phyloP scores from a whole-genome alignment of 2,797 vertebrate genomes.

The Glyptemys insculpta region DNA sequence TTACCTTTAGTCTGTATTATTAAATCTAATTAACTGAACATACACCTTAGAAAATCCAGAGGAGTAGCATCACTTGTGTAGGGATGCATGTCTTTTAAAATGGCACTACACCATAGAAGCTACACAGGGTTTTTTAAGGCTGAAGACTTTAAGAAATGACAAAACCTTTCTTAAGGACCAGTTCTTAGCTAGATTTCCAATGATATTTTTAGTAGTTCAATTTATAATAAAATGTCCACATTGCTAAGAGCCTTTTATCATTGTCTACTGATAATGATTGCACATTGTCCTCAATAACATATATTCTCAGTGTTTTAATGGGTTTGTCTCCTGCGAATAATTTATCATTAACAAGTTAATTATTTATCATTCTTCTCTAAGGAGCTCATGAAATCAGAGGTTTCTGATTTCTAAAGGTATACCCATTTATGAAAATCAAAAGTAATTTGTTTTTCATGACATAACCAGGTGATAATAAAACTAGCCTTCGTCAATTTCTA shows the following conservation, averaged over 20 bases:
- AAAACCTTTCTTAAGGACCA: constrained; percentile 30
- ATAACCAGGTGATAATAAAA: background rate
- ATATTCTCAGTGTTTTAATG: constrained; percentile 69
- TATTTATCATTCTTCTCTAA: constrained; percentile 71
- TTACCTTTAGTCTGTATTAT: background rate
- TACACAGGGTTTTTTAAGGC: constrained; percentile 9
- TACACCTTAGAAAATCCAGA: constrained; percentile 8
- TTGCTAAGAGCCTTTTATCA: constrained; percentile 66
- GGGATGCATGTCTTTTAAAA: background rate
- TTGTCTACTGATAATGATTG: constrained; percentile 60
- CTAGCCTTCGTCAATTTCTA: background rate
- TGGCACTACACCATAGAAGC: background rate
- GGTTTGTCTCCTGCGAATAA: constrained; percentile 69
- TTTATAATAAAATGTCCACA: constrained; percentile 65
- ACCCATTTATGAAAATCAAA: constrained; percentile 27
- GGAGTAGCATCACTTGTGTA: background rate
- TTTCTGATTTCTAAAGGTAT: constrained; percentile 29
- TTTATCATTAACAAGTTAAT: constrained; percentile 72
- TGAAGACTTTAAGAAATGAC: background rate
- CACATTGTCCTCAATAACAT: constrained; percentile 48
- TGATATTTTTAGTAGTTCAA: constrained; percentile 67
- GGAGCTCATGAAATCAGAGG: constrained; percentile 31
- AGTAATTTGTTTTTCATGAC: background rate
- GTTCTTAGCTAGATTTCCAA: constrained; percentile 45
- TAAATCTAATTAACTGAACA: constrained; percentile 1